These are phyloP conservation scores for Glaucidium brasilianum DNA, from an alignment of 2,113 vertebrate genomes.

Conservation along the genomic window DNA sequence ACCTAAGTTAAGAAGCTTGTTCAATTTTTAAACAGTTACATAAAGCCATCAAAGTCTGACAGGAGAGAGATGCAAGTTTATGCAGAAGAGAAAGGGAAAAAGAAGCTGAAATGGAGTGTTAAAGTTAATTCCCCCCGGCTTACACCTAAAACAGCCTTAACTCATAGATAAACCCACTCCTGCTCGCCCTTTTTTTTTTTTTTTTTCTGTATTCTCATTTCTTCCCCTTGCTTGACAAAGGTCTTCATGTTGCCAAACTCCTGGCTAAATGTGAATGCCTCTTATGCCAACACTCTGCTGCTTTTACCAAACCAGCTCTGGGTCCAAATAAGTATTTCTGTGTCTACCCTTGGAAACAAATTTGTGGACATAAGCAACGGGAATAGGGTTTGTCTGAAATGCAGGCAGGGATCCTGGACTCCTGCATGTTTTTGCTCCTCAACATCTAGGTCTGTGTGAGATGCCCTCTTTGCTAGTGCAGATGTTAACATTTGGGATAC, in stretches of 20 bases:
- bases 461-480: background rate
- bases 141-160: slow-evolving; percentile 43
- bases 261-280: background rate
- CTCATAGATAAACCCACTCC: slow-evolving; percentile 3
- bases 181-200: background rate
- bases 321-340: background rate
- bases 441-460: background rate
- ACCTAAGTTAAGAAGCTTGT: slow-evolving; percentile 69
- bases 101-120: slow-evolving; percentile 45
- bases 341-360: background rate
- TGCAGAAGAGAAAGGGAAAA: slow-evolving; percentile 32
- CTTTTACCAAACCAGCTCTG: background rate
- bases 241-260: background rate
- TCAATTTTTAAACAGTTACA: slow-evolving; percentile 77
- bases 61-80: slow-evolving; percentile 50
- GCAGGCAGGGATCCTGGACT: background rate
- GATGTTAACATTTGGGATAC: background rate
- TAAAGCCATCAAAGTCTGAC: slow-evolving; percentile 72
- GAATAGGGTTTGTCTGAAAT: background rate
- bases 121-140: slow-evolving; percentile 55
- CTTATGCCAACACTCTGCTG: background rate
- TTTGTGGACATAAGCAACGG: background rate
- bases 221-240: background rate
- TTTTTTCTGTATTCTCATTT: background rate
- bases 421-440: background rate